These are phyloP conservation scores for Meliscaeva auricollis DNA, from an alignment of 2,888 invertebrate species.

Conservation along the genomic window DNA sequence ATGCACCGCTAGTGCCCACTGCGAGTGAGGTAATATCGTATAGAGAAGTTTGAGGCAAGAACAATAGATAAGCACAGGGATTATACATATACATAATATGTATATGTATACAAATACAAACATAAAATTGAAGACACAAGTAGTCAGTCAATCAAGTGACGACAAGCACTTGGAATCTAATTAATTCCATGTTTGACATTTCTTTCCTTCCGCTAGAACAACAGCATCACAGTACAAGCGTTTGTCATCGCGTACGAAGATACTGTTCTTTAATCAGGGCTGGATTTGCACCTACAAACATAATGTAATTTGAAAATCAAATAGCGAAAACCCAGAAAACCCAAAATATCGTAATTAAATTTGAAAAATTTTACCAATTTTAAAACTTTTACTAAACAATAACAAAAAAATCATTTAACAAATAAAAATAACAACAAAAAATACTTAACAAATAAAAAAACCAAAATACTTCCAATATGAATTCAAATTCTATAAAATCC, in stretches of 20 bases:
- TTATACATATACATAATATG: neutral
- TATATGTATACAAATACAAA: neutral
- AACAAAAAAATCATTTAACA: no score
- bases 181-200: slow-evolving; percentile 70
- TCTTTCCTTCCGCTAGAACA: slow-evolving; percentile 64
- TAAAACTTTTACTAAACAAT: no score
- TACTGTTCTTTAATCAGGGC: slow-evolving; percentile 1
- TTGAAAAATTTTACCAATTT: no score
- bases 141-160: slow-evolving; percentile 68
- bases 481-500: no score
- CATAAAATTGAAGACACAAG: slow-evolving; percentile 22
- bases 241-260: neutral
- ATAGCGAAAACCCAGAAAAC: no score
- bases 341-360: no score
- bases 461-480: no score
- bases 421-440: no score
- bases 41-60: slow-evolving; percentile 21
- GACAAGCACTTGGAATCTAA: slow-evolving; percentile 68
- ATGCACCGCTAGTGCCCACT: slow-evolving; percentile 15
- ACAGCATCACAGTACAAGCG: neutral
- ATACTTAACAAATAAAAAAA: no score
- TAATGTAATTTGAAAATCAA: no score
- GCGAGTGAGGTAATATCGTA: neutral
- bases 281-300: neutral
- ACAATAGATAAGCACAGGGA: slow-evolving; percentile 25